A percentile compares a stretch with the other conserved stretches of the same genome.
These are phyloP conservation scores for Scalopus aquaticus DNA, from an alignment of 2,113 vertebrate species.

Conservation along the genomic window DNA sequence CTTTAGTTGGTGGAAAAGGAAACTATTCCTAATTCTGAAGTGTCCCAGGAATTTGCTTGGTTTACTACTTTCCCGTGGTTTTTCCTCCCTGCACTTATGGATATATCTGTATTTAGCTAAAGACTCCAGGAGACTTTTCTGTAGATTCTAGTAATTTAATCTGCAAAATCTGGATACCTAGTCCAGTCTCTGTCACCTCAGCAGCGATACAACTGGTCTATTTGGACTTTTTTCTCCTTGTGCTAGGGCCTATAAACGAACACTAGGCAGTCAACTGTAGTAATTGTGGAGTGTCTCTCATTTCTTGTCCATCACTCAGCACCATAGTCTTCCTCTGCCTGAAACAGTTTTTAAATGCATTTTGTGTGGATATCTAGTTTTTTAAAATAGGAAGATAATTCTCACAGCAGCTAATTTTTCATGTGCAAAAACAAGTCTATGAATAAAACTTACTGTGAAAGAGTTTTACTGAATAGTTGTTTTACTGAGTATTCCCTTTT, in stretches of 20 bases:
- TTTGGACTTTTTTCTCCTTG: not conserved
- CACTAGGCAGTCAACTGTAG: not conserved
- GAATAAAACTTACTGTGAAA: conserved; percentile 12
- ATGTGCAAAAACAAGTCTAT: not conserved
- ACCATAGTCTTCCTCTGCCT: not conserved
- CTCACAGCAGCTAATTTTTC: not conserved
- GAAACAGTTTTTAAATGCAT: not conserved
- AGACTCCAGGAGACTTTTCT: not conserved
- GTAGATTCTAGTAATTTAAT: not conserved
- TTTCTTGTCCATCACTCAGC: not conserved
- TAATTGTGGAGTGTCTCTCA: not conserved
- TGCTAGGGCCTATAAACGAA: not conserved
- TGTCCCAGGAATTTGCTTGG: not conserved
- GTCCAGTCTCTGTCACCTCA: not conserved
- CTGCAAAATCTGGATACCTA: not conserved
- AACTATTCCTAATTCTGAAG: no score
- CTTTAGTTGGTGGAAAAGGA: not conserved
- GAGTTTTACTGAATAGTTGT: not conserved
- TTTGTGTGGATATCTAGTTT: not conserved
- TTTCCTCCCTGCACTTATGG: not conserved
- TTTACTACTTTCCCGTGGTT: not conserved
- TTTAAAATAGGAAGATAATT: not conserved
- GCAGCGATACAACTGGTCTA: not conserved
- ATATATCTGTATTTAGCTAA: not conserved
- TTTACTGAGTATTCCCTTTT: not conserved